These are phyloP conservation scores for Plectrocnemia conspersa DNA, from an alignment of 1,140 invertebrate genomes.

Conservation along the genomic window DNA sequence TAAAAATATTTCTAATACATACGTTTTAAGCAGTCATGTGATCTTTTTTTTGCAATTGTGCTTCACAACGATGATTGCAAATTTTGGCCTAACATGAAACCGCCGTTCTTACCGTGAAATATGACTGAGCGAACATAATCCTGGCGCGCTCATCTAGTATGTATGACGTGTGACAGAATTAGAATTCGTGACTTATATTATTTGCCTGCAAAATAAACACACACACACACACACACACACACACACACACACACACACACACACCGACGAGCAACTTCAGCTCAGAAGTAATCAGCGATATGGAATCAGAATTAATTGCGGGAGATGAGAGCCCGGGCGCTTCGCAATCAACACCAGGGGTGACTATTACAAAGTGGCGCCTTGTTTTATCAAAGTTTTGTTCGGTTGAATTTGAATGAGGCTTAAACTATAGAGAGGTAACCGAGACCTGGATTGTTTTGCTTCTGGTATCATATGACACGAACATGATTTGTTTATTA, in stretches of 20 bases:
- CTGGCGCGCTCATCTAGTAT: neutral
- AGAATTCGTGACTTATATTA: conserved; percentile 5
- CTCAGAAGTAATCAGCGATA: conserved; percentile 33
- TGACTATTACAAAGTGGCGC: conserved; percentile 12
- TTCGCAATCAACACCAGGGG: conserved; percentile 23
- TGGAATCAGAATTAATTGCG: conserved; percentile 35
- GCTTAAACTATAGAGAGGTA: conserved; percentile 8
- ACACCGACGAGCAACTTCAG: conserved; percentile 27
- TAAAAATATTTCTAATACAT: no score
- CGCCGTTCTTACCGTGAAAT: no score
- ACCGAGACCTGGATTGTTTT: no score
- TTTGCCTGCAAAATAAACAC: neutral
- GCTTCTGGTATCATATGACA: no score
- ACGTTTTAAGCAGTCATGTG: no score
- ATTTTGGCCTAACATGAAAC: no score
- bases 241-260: conserved; percentile 12
- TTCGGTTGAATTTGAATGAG: conserved; percentile 30
- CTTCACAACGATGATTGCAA: no score
- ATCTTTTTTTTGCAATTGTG: no score
- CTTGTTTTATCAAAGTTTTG: conserved; percentile 23
- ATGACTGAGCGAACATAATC: no score
- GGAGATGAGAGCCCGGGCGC: conserved; percentile 5
- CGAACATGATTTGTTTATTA: no score
- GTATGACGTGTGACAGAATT: neutral
- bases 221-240: conserved; percentile 13